Base-by-base conservation (phyloP, 2,797 vertebrate species). In the Rhinogobio ventralis region DNA sequence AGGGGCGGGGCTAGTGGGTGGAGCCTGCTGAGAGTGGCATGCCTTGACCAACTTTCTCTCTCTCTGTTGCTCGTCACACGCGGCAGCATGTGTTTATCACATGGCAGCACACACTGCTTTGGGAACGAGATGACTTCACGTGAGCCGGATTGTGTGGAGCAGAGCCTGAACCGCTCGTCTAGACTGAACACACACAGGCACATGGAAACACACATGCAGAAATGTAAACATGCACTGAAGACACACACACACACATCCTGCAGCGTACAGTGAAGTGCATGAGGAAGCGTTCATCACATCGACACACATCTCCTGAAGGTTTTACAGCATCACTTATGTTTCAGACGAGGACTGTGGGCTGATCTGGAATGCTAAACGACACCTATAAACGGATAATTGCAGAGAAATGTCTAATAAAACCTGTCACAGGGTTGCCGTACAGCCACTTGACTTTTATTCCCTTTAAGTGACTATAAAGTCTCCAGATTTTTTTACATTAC, bases 11-110 rank as follows among this genome's bases (percentile, higher is more conserved):
- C 20, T 1, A 14, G 14, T 42, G 45, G 42, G 69, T 3, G 69
- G 42, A 4, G n/a, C 45, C 49, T 15, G 25, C 0, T 0, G 13
- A 28, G 49, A 19, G 25, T 15, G 57, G 11, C 25, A 5, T 28
- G 60, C 25, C 14, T 64, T 17, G 60, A 64, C 25, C 28, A 64
- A 7, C 68, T 62, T 25, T 66, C 86, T 60, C 51, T 71, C 68
- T 60, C 39, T n/a, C 33, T 42, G 68, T 25, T 28, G 15, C 36
- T 57, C 2, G 1, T 20, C 93, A 93, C 93, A 93, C 89, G 89
- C 90, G 49, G 76, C 83, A 25, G 91, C 94, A 92, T 93, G 93
- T 94, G 93, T 93, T 85, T 19, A 69, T 95, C 94, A 95, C 94
- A 94, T 93, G 93, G 92, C 83, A 46, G 51, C 0, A 85, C 93